Percentiles rank a stretch among this genome's conserved stretches.
Evolutionary conservation across 2,113 vertebrate genomes (phyloP).

Genomic region (Hemiscyllium ocellatum): DNA sequence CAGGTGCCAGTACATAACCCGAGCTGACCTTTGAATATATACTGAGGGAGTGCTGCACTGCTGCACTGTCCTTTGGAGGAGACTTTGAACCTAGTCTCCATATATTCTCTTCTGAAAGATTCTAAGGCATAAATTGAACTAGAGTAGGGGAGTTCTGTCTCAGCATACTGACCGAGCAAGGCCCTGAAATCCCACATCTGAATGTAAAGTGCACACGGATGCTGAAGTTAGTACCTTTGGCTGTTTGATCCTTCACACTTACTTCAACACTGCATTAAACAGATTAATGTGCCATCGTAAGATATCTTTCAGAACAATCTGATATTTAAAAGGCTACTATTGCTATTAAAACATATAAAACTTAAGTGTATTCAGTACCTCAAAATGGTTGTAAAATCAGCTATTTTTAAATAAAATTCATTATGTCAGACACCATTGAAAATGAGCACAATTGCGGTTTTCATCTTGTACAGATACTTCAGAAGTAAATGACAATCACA

Average conservation of each 20-base stretch:
- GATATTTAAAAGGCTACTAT: background rate
- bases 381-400: background rate
- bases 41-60: background rate
- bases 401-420: background rate
- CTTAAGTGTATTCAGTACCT: background rate
- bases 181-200: no score
- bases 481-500: background rate
- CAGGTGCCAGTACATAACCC: no score
- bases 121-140: background rate
- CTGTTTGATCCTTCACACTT: background rate
- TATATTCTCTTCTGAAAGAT: background rate
- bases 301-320: background rate
- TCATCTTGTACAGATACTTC: conserved; percentile 15
- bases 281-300: background rate
- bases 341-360: background rate
- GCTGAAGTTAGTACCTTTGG: background rate
- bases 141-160: background rate
- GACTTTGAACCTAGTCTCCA: background rate
- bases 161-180: background rate
- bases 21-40: no score
- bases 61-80: background rate
- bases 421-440: background rate
- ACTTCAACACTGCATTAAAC: background rate
- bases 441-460: background rate
- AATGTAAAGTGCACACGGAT: background rate